These are phyloP conservation scores for Capitella teleta DNA, from an alignment of 1,140 invertebrate species.

Conservation along the genomic window DNA sequence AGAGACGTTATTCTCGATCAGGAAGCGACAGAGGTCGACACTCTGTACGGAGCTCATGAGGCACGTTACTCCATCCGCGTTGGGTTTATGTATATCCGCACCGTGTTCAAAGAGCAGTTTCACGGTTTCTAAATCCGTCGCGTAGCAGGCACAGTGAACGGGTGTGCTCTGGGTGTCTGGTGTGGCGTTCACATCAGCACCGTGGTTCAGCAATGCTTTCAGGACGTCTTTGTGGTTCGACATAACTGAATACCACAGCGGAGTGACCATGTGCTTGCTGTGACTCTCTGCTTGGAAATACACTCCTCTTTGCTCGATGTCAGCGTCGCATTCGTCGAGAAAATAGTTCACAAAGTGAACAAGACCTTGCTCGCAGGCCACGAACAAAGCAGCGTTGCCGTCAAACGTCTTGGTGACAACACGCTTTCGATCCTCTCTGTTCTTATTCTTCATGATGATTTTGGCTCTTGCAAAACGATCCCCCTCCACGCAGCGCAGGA, in stretches of 20 bases:
- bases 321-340: conserved; percentile 64
- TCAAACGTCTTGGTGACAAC: conserved; percentile 33
- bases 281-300: conserved; percentile 46
- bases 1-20: conserved; percentile 58
- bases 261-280: conserved; percentile 70
- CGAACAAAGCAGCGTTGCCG: conserved; percentile 75
- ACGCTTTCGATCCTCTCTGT: not conserved
- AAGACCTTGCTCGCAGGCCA: conserved; percentile 71
- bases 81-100: conserved; percentile 73
- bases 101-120: conserved; percentile 70
- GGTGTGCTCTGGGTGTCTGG: conserved; percentile 80
- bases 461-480: too few relatives aligned
- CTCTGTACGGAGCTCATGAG: conserved; percentile 87
- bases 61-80: conserved; percentile 86
- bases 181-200: conserved; percentile 71
- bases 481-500: too few relatives aligned
- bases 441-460: too few relatives aligned
- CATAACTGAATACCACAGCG: conserved; percentile 85
- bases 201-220: conserved; percentile 62
- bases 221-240: conserved; percentile 70
- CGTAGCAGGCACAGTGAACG: conserved; percentile 80
- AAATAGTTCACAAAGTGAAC: conserved; percentile 81
- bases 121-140: conserved; percentile 72
- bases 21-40: conserved; percentile 64
- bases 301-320: conserved; percentile 69